Base-by-base conservation (phyloP, 2,797 vertebrate species). In the Dendrocincla fuliginosa region DNA sequence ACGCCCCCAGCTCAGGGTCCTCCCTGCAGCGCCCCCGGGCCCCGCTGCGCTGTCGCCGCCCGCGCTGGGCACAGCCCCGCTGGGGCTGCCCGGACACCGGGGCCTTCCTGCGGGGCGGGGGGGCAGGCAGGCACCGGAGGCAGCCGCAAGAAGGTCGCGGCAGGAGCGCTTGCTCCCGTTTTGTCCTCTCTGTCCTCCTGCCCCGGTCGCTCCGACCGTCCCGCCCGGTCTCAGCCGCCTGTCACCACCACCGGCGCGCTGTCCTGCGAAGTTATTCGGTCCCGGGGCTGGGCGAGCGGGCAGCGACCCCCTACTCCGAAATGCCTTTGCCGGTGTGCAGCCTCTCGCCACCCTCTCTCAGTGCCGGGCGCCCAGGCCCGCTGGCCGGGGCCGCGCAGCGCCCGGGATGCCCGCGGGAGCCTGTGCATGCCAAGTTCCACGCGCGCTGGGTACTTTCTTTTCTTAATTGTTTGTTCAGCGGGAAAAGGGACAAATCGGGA, bases 401-500 rank as follows among this genome's bases (percentile, higher is more conserved):
- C 67, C 55, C 70, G 61, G 68, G 46, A 24, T 39, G 55, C 90
- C 90, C 20, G 14, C 22, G 30, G 73, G 71, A 65, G 13, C 44
- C 49, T 1, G 16, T 6, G 32, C 53, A 9, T 12, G 80, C 74
- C 18, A 91, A 88, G 73, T 94, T 95, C 50, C 16, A 61, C 1
- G 56, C 10, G 7, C 41, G 2, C 61, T 14, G 49, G 3, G 60
- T 59, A 95, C 91, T 96, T 95, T 91, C 76, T 78, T 69, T 30
- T 16, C 84, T 85, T 96, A 96, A 96, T 97, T 95, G 93, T 94
- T 95, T 90, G 92, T 93, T 93, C 86, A 61, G 80, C 64, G 64
- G 59, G 84, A 73, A 87, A 93, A 89, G 94, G 94, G 87, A 96
- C 93, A 95, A 96, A 90, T 93, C 60, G 84, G 76, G 92, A 95